Percentiles rank a stretch among this genome's conserved stretches.
Evolutionary conservation across 92 coral and sea anemone genomes (phyloP).

Genomic region (Actinernus sp.): DNA sequence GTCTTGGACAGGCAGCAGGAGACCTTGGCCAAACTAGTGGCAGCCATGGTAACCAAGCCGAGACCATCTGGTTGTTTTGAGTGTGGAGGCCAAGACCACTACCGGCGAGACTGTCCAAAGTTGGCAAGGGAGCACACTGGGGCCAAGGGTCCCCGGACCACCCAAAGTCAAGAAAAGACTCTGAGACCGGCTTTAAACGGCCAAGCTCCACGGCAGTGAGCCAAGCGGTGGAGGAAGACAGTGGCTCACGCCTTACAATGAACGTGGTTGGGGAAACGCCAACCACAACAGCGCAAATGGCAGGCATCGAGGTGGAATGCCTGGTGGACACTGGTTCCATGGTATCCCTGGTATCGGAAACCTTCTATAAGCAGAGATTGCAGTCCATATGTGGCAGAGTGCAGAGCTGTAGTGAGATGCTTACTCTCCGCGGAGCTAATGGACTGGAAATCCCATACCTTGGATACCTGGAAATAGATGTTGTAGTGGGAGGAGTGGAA

Average conservation of each 20-base stretch:
- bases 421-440: constrained; percentile 26
- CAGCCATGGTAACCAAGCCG: constrained; percentile 3
- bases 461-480: constrained; percentile 22
- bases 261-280: constrained; percentile 19
- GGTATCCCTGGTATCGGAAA: constrained; percentile 30
- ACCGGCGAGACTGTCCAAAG: constrained; percentile 3
- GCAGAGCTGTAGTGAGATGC: background rate
- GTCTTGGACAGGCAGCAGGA: background rate
- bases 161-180: no score
- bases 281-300: constrained; percentile 17
- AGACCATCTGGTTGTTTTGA: constrained; percentile 19
- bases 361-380: constrained; percentile 12
- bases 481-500: constrained; percentile 36
- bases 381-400: constrained; percentile 9
- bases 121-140: background rate
- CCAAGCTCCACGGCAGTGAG: constrained; percentile 38
- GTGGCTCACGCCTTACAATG: constrained; percentile 13
- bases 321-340: constrained; percentile 38
- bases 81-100: constrained; percentile 19
- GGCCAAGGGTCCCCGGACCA: no score
- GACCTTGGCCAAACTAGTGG: background rate
- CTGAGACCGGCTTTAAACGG: constrained; percentile 18
- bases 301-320: constrained; percentile 14
- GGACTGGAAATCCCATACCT: constrained; percentile 30
- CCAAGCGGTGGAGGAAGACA: constrained; percentile 27